phyloP scores from a whole-genome alignment of 2,113 vertebrate species.

The Solea solea region DNA sequence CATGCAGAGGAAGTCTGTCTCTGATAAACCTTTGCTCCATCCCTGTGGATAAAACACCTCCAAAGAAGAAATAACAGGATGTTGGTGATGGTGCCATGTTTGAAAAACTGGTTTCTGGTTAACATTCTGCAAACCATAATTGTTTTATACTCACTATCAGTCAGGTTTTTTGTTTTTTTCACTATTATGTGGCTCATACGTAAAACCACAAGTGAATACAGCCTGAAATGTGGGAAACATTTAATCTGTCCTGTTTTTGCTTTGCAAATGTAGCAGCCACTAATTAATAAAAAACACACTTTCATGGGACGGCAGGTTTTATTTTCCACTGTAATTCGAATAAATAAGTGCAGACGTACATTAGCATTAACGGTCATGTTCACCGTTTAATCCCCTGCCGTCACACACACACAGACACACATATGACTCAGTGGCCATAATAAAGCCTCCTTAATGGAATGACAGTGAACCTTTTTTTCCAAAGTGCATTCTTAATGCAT shows the following conservation, averaged over 20 bases:
- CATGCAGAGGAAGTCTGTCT: conserved; percentile 56
- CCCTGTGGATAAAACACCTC: conserved; percentile 37
- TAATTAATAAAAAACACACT: conserved; percentile 42
- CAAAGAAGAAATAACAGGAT: conserved; percentile 57
- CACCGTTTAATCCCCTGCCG: conserved; percentile 4
- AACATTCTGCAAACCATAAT: conserved; percentile 36
- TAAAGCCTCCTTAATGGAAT: conserved; percentile 44
- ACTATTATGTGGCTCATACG: conserved; percentile 27
- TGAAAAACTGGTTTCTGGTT: conserved; percentile 50
- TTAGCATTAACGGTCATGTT: conserved; percentile 17
- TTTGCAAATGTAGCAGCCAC: conserved; percentile 28
- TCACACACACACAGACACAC: conserved; percentile 8
- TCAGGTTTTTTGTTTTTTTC: background rate
- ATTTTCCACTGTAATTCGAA: conserved; percentile 23
- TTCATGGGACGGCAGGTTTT: conserved; percentile 20
- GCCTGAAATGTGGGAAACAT: conserved; percentile 19
- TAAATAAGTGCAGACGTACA: conserved; percentile 37
- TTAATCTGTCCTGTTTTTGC: conserved; percentile 18
- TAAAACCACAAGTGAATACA: conserved; percentile 26
- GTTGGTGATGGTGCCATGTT: conserved; percentile 23
- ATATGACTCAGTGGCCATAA: conserved; percentile 28
- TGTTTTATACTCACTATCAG: conserved; percentile 17
- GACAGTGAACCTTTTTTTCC: conserved; percentile 37
- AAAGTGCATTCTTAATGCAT: conserved; percentile 51
- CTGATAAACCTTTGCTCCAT: conserved; percentile 55